These are phyloP conservation scores for Neelides sp. DNA, from an alignment of 1,140 invertebrate genomes.

Conservation along the genomic window DNA sequence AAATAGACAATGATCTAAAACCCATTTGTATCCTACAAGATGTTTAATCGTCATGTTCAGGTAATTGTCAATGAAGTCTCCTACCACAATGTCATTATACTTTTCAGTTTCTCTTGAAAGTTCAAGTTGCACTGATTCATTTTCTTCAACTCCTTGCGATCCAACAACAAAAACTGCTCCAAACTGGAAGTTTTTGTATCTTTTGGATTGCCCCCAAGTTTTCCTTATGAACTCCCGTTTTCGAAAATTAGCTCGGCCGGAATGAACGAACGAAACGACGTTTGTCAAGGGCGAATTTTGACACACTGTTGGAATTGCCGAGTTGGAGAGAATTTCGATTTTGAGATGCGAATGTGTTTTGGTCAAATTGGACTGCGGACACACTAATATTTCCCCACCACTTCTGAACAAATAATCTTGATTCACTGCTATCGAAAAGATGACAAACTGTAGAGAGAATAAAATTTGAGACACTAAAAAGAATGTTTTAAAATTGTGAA, in stretches of 20 bases:
- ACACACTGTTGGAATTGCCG: too few species aligned
- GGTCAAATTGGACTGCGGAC: too few species aligned
- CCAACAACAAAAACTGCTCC: slow-evolving; percentile 37
- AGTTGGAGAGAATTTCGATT: too few species aligned
- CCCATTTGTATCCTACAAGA: slow-evolving; percentile 70
- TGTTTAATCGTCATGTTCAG: slow-evolving; percentile 79
- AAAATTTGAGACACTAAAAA: too few species aligned
- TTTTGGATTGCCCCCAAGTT: slow-evolving; percentile 49
- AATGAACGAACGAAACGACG: slow-evolving; percentile 53
- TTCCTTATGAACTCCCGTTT: slow-evolving; percentile 49
- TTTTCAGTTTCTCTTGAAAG: slow-evolving; percentile 47
- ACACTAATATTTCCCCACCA: too few species aligned
- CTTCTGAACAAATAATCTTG: too few species aligned
- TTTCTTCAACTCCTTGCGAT: slow-evolving; percentile 48
- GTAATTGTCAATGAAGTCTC: slow-evolving; percentile 63
- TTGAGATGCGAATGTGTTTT: too few species aligned
- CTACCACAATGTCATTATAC: slow-evolving; percentile 61
- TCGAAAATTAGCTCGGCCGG: slow-evolving; percentile 47
- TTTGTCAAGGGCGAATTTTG: too few species aligned
- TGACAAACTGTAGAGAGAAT: too few species aligned
- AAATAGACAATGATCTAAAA: slow-evolving; percentile 47
- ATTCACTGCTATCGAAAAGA: too few species aligned
- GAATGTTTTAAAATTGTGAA: too few species aligned
- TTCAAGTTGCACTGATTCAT: slow-evolving; percentile 35
- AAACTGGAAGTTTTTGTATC: slow-evolving; percentile 40